These are phyloP conservation scores for Crypturellus undulatus DNA, from an alignment of 2,113 vertebrate species.

Conservation along the genomic window DNA sequence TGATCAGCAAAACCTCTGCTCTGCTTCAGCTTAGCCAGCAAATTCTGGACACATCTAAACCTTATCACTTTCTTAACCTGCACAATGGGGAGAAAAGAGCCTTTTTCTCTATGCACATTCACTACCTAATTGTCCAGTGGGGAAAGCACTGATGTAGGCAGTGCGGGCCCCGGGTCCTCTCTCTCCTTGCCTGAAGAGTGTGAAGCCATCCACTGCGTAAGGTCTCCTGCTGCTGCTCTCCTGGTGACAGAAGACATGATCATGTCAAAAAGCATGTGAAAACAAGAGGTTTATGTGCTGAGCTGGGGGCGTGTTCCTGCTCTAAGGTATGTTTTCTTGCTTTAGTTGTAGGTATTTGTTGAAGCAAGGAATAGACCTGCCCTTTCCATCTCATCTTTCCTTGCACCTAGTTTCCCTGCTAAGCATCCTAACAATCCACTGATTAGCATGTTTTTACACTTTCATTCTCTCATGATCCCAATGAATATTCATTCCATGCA, in stretches of 20 bases:
- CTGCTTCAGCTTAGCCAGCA: not conserved
- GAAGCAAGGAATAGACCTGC: not conserved
- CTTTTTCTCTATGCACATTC: not conserved
- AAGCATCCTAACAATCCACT: not conserved
- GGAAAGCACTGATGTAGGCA: not conserved
- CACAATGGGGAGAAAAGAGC: not conserved
- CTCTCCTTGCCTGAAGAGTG: not conserved
- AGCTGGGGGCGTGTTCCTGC: not conserved
- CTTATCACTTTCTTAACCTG: not conserved
- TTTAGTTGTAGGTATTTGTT: not conserved
- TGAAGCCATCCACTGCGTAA: not conserved
- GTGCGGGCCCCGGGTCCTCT: not conserved
- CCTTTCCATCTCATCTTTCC: not conserved
- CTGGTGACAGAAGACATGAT: not conserved
- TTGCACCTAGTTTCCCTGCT: not conserved
- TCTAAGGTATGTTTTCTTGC: not conserved
- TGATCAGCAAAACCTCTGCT: not conserved
- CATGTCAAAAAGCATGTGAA: not conserved
- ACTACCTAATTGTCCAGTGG: not conserved
- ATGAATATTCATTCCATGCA: slow-evolving; percentile 61
- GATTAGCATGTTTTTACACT: not conserved
- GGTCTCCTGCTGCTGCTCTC: not conserved
- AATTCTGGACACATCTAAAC: not conserved
- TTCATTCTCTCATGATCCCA: not conserved
- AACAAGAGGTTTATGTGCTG: not conserved